phyloP scores from a whole-genome alignment of 2,797 vertebrate genomes.

The Microcaecilia unicolor region DNA sequence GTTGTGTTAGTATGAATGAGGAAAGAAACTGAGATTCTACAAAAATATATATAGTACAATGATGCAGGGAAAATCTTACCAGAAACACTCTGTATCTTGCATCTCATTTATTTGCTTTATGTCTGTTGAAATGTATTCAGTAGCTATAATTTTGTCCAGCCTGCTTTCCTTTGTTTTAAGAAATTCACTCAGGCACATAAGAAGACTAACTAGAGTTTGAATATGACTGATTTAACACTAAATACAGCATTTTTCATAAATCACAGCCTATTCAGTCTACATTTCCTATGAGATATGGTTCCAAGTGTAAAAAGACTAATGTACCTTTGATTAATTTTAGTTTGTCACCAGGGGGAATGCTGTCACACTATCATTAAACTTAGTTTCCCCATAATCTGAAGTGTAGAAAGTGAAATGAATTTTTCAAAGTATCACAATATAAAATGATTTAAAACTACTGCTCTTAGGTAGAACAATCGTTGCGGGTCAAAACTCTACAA shows the following conservation, averaged over 20 bases:
- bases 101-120: too few relatives aligned
- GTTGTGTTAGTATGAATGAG: too few relatives aligned
- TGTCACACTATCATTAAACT: constrained; percentile 35
- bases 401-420: constrained; percentile 20
- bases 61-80: too few relatives aligned
- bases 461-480: constrained; percentile 1
- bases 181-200: constrained; percentile 10
- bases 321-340: constrained; percentile 40
- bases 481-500: constrained; percentile 10
- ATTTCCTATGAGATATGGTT: constrained; percentile 26
- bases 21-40: too few relatives aligned
- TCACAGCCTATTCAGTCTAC: constrained; percentile 15
- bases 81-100: too few relatives aligned
- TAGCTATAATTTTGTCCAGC: too few relatives aligned
- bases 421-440: not conserved
- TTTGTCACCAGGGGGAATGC: constrained; percentile 34
- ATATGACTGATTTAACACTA: constrained; percentile 5
- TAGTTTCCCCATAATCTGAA: too few relatives aligned
- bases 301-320: constrained; percentile 30
- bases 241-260: constrained; percentile 17
- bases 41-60: too few relatives aligned
- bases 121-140: too few relatives aligned
- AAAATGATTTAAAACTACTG: constrained; percentile 8
- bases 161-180: too few relatives aligned
- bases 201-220: constrained; percentile 9